Evolutionary conservation across 2,113 vertebrate genomes (phyloP).

Genomic region (Caranx ignobilis): DNA sequence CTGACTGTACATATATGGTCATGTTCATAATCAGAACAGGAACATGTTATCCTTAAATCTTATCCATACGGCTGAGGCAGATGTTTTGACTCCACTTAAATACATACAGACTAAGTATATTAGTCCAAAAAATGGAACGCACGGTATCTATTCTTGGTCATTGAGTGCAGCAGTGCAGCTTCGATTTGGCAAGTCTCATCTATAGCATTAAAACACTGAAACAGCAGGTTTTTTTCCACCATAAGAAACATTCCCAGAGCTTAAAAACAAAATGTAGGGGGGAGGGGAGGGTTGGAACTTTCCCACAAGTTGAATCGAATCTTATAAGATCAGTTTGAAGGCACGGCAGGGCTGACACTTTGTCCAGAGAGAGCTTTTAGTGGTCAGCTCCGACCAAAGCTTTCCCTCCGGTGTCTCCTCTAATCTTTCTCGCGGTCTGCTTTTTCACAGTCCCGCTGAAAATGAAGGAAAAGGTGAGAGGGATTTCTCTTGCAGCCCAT

Average conservation of each 20-base stretch:
- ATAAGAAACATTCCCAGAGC: conserved; percentile 19
- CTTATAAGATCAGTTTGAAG: conserved; percentile 17
- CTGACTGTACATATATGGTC: conserved; percentile 46
- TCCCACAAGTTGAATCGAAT: conserved; percentile 49
- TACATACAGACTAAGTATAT: conserved; percentile 8
- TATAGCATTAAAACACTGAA: not conserved
- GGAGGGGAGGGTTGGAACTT: not conserved
- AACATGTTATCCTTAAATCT: conserved; percentile 40
- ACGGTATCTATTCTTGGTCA: not conserved
- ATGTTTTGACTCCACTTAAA: conserved; percentile 42
- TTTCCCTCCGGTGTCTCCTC: conserved; percentile 9
- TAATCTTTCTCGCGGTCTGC: conserved; percentile 8
- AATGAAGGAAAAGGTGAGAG: not conserved
- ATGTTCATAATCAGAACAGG: conserved; percentile 26
- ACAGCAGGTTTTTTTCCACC: not conserved
- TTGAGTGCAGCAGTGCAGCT: not conserved
- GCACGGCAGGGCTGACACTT: not conserved
- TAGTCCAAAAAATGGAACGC: not conserved
- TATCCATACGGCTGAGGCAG: not conserved
- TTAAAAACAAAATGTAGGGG: not conserved
- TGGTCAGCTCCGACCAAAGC: conserved; percentile 11
- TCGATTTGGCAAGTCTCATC: conserved; percentile 1
- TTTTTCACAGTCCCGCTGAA: not conserved
- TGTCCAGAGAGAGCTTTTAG: conserved; percentile 21
- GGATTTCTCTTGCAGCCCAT: not conserved